Conservation (phyloP, 2,113 vertebrate species). For the Podarcis cretensis region DNA sequence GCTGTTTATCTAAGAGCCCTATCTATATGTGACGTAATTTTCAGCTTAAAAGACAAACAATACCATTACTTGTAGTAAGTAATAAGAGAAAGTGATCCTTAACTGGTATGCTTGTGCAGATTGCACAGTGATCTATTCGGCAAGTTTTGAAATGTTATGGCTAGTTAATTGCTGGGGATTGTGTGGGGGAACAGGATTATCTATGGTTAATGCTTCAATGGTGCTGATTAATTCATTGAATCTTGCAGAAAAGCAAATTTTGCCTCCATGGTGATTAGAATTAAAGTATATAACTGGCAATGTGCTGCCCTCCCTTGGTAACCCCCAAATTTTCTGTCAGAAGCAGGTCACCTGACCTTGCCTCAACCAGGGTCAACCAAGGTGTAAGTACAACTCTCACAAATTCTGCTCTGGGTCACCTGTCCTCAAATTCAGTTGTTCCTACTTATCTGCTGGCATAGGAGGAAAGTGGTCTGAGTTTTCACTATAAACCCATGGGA, state of each 20-base stretch:
- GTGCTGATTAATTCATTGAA: neutral
- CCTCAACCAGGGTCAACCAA: neutral
- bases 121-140: neutral
- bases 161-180: too few species aligned
- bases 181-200: too few species aligned
- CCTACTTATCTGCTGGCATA: neutral
- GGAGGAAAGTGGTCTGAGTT: neutral
- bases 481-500: neutral
- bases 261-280: neutral
- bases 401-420: neutral
- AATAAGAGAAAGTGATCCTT: neutral
- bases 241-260: neutral
- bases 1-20: slow-evolving; percentile 24
- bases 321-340: neutral
- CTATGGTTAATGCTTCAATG: neutral
- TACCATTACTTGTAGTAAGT: neutral
- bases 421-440: neutral
- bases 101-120: neutral
- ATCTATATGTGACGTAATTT: neutral
- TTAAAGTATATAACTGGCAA: neutral
- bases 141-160: neutral
- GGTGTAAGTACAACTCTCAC: neutral
- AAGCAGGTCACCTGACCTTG: neutral
- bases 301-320: neutral
- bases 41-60: neutral